phyloP scores from a whole-genome alignment of 2,113 vertebrate species.

The Mormyrus iriodes region DNA sequence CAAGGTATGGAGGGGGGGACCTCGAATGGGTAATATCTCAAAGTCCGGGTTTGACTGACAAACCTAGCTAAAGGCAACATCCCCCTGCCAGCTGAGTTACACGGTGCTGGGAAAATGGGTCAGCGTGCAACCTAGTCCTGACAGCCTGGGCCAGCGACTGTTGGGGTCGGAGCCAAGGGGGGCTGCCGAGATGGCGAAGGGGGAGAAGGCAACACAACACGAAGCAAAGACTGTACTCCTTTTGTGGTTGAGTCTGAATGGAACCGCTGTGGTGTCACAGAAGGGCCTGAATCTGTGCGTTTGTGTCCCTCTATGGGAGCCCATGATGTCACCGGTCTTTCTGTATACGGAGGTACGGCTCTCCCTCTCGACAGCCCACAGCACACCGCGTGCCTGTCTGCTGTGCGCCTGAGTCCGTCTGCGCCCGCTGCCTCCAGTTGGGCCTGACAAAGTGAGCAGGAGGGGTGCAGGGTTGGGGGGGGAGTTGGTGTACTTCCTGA shows the following conservation, averaged over 20 bases:
- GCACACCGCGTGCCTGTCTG: not conserved
- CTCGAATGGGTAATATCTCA: not conserved
- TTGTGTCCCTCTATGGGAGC: not conserved
- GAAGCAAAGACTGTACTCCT: not conserved
- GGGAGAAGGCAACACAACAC: not conserved
- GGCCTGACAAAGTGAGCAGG: not conserved
- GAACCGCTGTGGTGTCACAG: conserved; percentile 9
- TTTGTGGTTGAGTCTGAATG: conserved; percentile 10
- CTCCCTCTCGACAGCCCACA: not conserved
- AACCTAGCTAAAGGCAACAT: not conserved
- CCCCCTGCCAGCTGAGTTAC: not conserved
- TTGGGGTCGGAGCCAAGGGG: not conserved
- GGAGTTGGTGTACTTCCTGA: conserved; percentile 7
- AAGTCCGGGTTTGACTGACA: not conserved
- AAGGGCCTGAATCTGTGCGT: not conserved
- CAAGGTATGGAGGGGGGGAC: not conserved
- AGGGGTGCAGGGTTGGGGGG: not conserved
- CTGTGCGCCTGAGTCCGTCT: not conserved
- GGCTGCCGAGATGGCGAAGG: not conserved
- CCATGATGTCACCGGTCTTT: not conserved
- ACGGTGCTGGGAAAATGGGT: not conserved
- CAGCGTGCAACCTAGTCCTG: not conserved
- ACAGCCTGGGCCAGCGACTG: not conserved
- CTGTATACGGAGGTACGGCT: not conserved
- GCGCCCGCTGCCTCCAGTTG: not conserved